A percentile compares a stretch with the other conserved stretches of the same genome.
phyloP scores from a whole-genome alignment of 2,888 invertebrate genomes.

The Lepidonotus clava region DNA sequence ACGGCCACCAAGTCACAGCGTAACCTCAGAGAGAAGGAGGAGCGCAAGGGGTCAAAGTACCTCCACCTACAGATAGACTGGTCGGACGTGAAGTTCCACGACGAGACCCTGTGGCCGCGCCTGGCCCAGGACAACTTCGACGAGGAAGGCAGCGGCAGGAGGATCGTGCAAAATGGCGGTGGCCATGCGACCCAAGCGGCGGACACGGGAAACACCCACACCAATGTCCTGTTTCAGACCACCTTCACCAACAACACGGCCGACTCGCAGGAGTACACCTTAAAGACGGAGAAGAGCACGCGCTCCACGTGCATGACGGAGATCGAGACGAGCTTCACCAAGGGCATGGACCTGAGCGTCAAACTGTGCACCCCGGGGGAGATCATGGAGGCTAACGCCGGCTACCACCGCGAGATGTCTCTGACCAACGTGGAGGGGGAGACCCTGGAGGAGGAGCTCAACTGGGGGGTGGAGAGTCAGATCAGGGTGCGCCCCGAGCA shows the following conservation, averaged over 20 bases:
- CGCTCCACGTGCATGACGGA: constrained; percentile 62
- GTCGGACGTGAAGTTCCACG: constrained; percentile 61
- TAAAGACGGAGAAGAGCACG: constrained; percentile 67
- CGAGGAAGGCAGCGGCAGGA: constrained; percentile 1
- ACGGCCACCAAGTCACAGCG: constrained; percentile 60
- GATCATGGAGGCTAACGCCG: constrained; percentile 79
- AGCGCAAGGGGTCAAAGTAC: constrained; percentile 57
- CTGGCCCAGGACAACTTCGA: constrained; percentile 56
- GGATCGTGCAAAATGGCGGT: neutral
- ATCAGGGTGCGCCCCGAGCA: constrained; percentile 70
- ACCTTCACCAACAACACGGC: constrained; percentile 68
- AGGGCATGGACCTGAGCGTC: constrained; percentile 78
- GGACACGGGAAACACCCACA: constrained; percentile 41
- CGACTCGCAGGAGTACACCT: constrained; percentile 65
- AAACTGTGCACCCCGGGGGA: constrained; percentile 79
- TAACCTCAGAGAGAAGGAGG: constrained; percentile 56
- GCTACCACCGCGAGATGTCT: constrained; percentile 79
- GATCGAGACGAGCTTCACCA: constrained; percentile 67
- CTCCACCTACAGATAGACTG: constrained; percentile 63
- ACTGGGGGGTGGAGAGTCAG: constrained; percentile 79
- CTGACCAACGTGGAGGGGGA: constrained; percentile 78
- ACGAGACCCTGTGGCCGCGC: constrained; percentile 61
- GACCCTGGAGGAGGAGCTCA: constrained; percentile 75
- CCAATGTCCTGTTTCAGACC: constrained; percentile 67
- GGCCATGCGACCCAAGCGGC: neutral